phyloP scores from a whole-genome alignment of 2,888 invertebrate species.

The Eubasilissa splendida region DNA sequence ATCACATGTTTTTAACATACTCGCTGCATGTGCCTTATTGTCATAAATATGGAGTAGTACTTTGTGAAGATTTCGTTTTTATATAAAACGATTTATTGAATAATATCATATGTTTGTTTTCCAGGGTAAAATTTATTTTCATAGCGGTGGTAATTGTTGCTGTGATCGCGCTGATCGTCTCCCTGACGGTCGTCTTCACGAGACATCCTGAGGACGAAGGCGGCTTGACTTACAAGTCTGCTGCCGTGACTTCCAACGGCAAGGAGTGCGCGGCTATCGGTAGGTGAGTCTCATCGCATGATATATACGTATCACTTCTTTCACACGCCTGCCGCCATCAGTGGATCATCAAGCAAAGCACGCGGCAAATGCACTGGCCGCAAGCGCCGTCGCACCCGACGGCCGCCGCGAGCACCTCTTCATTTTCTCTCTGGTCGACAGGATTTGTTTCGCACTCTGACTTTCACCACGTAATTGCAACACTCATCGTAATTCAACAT shows the following conservation, averaged over 20 bases:
- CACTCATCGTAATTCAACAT: too few relatives aligned
- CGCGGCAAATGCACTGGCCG: neutral
- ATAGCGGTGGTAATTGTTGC: conserved; percentile 15
- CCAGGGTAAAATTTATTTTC: conserved; percentile 36
- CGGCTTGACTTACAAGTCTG: conserved; percentile 64
- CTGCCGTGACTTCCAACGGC: conserved; percentile 83
- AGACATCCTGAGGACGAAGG: conserved; percentile 41
- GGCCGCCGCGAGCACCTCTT: neutral
- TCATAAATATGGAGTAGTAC: too few relatives aligned
- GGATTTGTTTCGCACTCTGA: neutral
- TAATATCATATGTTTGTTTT: neutral
- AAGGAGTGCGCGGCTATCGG: conserved; percentile 82
- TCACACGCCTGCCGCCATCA: neutral
- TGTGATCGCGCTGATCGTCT: conserved; percentile 62
- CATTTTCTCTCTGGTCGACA: neutral
- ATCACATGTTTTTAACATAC: too few relatives aligned
- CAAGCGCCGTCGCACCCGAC: neutral
- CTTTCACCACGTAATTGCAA: neutral
- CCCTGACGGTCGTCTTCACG: conserved; percentile 68
- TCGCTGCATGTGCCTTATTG: too few relatives aligned
- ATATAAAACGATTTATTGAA: too few relatives aligned
- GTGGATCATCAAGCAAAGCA: neutral
- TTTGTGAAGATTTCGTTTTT: too few relatives aligned
- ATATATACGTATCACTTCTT: neutral
- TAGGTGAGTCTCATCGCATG: conserved; percentile 65